Evolutionary conservation across 2,797 vertebrate genomes (phyloP).

Genomic region (Artibeus lituratus): DNA sequence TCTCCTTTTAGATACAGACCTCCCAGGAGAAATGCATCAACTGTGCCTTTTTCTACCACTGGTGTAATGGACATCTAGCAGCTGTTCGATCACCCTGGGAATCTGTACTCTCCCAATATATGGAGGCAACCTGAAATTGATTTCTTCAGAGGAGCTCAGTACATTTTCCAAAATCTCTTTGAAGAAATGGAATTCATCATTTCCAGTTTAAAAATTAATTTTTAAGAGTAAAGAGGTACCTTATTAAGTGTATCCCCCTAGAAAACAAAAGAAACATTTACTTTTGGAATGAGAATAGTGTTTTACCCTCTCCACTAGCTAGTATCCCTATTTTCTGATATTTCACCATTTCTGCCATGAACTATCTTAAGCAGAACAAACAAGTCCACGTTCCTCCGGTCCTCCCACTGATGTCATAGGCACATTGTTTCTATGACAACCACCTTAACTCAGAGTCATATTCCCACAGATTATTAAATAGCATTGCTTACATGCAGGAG

Average conservation of each 20-base stretch:
- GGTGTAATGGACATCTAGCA: constrained; percentile 59
- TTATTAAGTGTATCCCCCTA: constrained; percentile 15
- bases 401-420: neutral
- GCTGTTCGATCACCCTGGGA: constrained; percentile 63
- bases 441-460: neutral
- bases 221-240: neutral
- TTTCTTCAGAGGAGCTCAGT: constrained; percentile 31
- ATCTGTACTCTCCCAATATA: constrained; percentile 16
- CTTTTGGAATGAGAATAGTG: neutral
- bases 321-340: neutral
- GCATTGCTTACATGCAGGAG: neutral
- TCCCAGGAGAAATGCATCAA: constrained; percentile 54
- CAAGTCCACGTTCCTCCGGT: neutral
- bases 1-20: constrained; percentile 54
- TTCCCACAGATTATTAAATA: neutral
- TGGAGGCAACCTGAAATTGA: neutral
- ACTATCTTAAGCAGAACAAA: neutral
- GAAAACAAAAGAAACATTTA: neutral
- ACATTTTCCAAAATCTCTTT: constrained; percentile 26
- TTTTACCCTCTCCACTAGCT: neutral
- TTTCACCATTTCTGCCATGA: neutral
- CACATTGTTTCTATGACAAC: constrained; percentile 42
- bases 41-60: constrained; percentile 1
- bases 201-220: constrained; percentile 41
- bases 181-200: constrained; percentile 11